A percentile compares a stretch with the other conserved stretches of the same genome.
phyloP scores from a whole-genome alignment of 2,797 vertebrate genomes.

The Micrastur ruficollis region DNA sequence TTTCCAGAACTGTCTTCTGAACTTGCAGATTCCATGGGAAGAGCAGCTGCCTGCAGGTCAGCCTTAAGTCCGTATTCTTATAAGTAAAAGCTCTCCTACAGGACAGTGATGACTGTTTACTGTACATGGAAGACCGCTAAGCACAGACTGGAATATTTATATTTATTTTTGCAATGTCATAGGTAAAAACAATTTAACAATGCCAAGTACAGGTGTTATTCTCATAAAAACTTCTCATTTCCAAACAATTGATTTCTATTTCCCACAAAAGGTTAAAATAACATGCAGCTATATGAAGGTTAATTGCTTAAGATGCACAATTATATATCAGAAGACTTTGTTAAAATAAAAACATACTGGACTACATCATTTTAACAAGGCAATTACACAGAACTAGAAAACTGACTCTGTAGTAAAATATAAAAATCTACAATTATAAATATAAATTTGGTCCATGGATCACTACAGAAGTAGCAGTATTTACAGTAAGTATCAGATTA shows the following conservation, averaged over 20 bases:
- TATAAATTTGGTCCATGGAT: conserved; percentile 98
- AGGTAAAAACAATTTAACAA: conserved; percentile 77
- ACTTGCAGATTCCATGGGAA: fast-evolving
- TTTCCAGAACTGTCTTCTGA: not conserved
- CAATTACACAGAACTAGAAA: conserved; percentile 89
- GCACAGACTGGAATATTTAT: conserved; percentile 64
- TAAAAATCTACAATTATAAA: conserved; percentile 99
- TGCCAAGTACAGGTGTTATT: conserved; percentile 75
- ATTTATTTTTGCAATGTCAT: conserved; percentile 76
- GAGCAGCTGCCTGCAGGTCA: not conserved
- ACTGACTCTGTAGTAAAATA: conserved; percentile 89
- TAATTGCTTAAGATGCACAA: conserved; percentile 74
- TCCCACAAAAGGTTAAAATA: conserved; percentile 82
- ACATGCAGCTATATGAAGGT: conserved; percentile 83
- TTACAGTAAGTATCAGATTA: conserved; percentile 88
- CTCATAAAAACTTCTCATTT: conserved; percentile 76
- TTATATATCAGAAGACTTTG: conserved; percentile 75
- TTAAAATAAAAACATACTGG: conserved; percentile 79
- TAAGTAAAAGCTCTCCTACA: not conserved
- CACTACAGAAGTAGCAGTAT: conserved; percentile 91
- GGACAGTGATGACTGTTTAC: not conserved
- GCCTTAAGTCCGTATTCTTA: not conserved
- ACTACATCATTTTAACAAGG: conserved; percentile 82
- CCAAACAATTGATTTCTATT: conserved; percentile 71
- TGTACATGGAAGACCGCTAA: not conserved